Evolutionary conservation across 2,113 vertebrate genomes (phyloP).

Genomic region (Laticauda laticaudata): DNA sequence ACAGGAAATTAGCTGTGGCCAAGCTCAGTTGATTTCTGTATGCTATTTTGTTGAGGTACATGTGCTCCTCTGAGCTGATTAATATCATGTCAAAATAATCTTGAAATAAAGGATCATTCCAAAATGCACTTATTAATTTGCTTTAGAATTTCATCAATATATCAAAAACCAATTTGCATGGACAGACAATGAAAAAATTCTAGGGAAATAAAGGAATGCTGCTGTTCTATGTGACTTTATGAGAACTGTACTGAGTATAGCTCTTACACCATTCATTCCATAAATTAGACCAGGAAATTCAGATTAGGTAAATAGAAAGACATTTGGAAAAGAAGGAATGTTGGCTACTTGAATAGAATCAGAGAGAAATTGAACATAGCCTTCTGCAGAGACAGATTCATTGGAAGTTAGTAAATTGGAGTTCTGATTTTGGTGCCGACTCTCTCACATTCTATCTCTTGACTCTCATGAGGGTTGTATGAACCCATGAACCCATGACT

Average conservation of each 20-base stretch:
- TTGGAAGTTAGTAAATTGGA: neutral
- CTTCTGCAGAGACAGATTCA: no score
- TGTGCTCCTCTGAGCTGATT: neutral
- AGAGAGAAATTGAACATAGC: neutral
- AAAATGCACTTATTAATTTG: neutral
- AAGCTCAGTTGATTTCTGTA: neutral
- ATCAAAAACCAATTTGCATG: neutral
- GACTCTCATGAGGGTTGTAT: neutral
- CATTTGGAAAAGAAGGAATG: neutral
- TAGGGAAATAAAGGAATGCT: neutral
- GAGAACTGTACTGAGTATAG: neutral
- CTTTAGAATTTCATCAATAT: neutral
- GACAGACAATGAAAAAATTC: neutral
- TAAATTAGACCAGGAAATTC: neutral
- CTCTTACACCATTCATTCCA: neutral
- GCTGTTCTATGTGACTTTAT: neutral
- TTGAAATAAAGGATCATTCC: neutral
- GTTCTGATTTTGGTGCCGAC: neutral
- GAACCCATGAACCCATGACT: neutral
- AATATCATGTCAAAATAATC: neutral
- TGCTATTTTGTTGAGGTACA: neutral
- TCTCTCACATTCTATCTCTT: no score
- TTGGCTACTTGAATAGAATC: neutral
- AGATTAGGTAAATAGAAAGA: neutral
- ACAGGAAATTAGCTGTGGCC: neutral